Conservation (phyloP, 2,888 invertebrate species). For the Blera fallax region DNA sequence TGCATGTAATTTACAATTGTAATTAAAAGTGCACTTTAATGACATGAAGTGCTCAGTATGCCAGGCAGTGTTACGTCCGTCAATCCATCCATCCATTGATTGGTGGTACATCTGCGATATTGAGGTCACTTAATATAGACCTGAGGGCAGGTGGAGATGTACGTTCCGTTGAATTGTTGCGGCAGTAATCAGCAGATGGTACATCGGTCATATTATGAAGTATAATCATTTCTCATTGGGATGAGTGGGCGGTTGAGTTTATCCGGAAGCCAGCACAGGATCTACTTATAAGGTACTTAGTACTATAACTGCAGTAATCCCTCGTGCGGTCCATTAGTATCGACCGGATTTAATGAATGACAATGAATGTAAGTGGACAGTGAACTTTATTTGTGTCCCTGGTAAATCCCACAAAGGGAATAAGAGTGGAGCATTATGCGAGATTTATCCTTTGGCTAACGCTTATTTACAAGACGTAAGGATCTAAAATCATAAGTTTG, state of each 20-base stretch:
- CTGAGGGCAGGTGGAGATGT: neutral
- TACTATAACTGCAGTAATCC: neutral
- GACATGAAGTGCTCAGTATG: constrained; percentile 56
- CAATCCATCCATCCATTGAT: constrained; percentile 19
- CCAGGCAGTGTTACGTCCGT: constrained; percentile 46
- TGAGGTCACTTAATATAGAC: constrained; percentile 19
- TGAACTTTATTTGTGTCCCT: neutral
- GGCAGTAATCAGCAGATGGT: constrained; percentile 44
- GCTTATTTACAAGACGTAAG: too few relatives aligned
- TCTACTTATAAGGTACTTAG: neutral
- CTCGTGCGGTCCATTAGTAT: neutral
- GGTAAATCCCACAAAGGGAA: neutral
- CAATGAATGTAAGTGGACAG: neutral
- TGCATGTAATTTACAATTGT: constrained; percentile 67
- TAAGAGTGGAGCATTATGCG: neutral
- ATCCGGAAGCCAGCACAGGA: neutral
- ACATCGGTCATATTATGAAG: constrained; percentile 29
- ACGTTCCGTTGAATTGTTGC: constrained; percentile 25
- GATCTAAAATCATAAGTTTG: too few relatives aligned
- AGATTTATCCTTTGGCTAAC: too few relatives aligned
- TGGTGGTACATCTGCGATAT: neutral
- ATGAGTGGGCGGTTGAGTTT: neutral
- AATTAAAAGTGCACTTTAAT: constrained; percentile 63
- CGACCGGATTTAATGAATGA: neutral
- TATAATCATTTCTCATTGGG: constrained; percentile 10